Conservation (phyloP, 2,113 vertebrate species). For the Hystrix cristata region DNA sequence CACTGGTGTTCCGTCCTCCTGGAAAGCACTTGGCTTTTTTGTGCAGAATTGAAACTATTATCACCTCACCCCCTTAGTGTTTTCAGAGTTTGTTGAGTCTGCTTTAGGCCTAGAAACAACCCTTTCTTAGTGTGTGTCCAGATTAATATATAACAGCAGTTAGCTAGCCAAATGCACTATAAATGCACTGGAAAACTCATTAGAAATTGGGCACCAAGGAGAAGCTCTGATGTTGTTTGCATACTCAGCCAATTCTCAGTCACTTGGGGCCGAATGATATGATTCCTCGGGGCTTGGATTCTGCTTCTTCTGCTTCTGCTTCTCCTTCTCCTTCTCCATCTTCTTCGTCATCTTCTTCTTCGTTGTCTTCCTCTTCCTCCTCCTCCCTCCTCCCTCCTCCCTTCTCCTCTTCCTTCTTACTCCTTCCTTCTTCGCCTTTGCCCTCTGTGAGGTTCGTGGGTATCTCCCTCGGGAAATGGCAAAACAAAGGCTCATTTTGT, state of each 20-base stretch:
- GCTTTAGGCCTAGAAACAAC: not conserved
- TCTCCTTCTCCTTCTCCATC: not conserved
- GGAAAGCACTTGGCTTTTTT: not conserved
- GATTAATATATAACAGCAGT: not conserved
- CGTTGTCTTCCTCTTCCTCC: not conserved
- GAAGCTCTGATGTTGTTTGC: not conserved
- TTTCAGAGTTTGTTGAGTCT: slow-evolving; percentile 3
- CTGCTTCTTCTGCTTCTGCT: not conserved
- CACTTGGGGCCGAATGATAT: not conserved
- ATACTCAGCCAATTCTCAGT: not conserved
- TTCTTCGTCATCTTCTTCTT: not conserved
- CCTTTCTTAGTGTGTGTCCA: slow-evolving; percentile 13
- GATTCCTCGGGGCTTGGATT: not conserved
- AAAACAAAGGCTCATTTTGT: not conserved
- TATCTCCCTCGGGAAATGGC: not conserved
- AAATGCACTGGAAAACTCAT: not conserved
- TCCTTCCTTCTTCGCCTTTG: not conserved
- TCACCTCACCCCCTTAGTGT: not conserved
- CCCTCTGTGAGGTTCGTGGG: not conserved
- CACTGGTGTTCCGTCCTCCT: not conserved
- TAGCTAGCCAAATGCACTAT: not conserved
- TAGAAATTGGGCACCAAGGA: not conserved
- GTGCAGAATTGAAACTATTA: not conserved
- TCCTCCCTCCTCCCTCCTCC: not conserved
- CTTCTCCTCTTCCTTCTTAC: not conserved